A percentile compares a stretch with the other conserved stretches of the same genome.
Conservation (phyloP, 2,888 invertebrate genomes). For the Clanis bilineata region DNA sequence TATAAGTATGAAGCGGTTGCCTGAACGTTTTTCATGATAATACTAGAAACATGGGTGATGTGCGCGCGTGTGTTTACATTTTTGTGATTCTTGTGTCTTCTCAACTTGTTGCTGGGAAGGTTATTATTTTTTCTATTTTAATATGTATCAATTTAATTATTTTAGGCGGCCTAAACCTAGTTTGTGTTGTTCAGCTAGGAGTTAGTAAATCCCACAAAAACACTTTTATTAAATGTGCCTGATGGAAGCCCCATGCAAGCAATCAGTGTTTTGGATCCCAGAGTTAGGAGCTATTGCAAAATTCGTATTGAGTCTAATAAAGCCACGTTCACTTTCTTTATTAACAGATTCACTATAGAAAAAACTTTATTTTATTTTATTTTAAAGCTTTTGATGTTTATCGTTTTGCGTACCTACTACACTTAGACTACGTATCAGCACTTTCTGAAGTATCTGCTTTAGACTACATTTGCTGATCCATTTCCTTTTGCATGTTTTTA, state of each 20-base stretch:
- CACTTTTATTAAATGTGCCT: not conserved
- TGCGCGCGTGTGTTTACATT: constrained; percentile 52
- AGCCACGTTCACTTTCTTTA: too few relatives aligned
- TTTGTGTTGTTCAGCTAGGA: too few relatives aligned
- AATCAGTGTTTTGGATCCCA: not conserved
- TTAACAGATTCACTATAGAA: too few relatives aligned
- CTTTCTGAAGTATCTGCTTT: too few relatives aligned
- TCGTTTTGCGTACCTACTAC: too few relatives aligned
- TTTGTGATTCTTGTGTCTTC: constrained; percentile 55
- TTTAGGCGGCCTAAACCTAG: too few relatives aligned
- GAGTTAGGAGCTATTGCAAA: not conserved
- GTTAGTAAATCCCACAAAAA: too few relatives aligned
- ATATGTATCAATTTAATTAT: not conserved
- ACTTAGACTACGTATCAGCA: too few relatives aligned
- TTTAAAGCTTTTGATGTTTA: too few relatives aligned
- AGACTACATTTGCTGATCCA: too few relatives aligned
- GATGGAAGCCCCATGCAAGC: not conserved
- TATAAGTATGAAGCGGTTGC: constrained; percentile 65
- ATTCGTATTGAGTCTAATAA: not conserved
- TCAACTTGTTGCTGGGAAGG: constrained; percentile 53
- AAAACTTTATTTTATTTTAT: too few relatives aligned
- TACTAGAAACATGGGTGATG: constrained; percentile 60
- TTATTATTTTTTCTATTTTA: constrained; percentile 5
- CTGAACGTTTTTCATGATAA: constrained; percentile 60
- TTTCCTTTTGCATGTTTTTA: too few relatives aligned